phyloP scores from a whole-genome alignment of 1,140 invertebrate species.

The Pseudomyrmex pallidus region DNA sequence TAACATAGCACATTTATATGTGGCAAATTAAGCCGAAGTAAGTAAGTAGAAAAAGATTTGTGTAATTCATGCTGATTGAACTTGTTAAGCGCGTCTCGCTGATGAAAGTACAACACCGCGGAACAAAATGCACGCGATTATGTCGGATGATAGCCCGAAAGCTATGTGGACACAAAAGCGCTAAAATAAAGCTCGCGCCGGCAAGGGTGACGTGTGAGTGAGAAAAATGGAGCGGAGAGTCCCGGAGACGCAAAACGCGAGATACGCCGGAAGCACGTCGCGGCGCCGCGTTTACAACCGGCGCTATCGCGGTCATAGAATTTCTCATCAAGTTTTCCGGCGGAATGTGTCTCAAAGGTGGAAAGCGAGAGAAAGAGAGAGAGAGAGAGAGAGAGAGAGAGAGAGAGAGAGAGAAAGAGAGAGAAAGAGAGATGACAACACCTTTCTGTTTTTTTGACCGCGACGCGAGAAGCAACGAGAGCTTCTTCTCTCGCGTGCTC shows the following conservation, averaged over 20 bases:
- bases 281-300: not conserved
- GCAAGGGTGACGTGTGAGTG: not conserved
- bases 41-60: not conserved
- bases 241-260: not conserved
- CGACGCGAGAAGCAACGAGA: not conserved
- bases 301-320: conserved; percentile 23
- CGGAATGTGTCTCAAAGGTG: not conserved
- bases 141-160: conserved; percentile 28
- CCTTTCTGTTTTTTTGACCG: not conserved
- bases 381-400: not conserved
- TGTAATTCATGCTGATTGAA: not conserved
- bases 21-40: not conserved
- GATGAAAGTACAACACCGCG: not conserved
- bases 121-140: conserved; percentile 13
- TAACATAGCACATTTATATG: too few relatives aligned
- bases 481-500: not conserved
- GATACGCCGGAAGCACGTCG: conserved; percentile 7
- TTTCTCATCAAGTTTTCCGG: conserved; percentile 49
- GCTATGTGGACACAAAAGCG: conserved; percentile 3
- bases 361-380: not conserved
- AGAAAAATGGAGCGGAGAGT: conserved; percentile 11
- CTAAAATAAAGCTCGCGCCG: conserved; percentile 13
- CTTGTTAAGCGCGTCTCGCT: not conserved
- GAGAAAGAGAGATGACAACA: not conserved
- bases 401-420: not conserved